Base-by-base conservation (phyloP, 2,113 vertebrate species). In the Cheirogaleus medius region DNA sequence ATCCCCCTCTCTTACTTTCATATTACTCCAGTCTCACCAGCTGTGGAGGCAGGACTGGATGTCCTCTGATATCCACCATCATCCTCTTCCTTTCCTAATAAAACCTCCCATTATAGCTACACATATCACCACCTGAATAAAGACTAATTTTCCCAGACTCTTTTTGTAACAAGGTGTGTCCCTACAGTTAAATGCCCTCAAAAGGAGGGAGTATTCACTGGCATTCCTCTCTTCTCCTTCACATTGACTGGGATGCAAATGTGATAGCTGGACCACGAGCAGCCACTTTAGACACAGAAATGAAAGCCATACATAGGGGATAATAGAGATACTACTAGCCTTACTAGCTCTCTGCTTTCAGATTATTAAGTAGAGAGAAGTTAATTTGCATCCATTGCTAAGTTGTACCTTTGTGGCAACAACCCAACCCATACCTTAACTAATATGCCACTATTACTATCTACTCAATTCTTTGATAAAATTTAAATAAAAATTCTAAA, bases 401-500 rank as follows among this genome's bases (percentile, higher is more conserved):
- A 84, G 5, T 13, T 69, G 68, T 83, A 29, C 20, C 77, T 86
- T 44, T 78, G 17, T 17, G 7, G 58, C 9, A 77, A 39, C 8
- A 78, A 37, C 15, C 49, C 12, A 69, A 73, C 7, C 20, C 21
- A 49, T 74, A 25, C 25, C 15, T 34, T 76, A 77, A 42, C 20
- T 63, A 34, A 63, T 83, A 68, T 9, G 44, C 20, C 42, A 80
- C 18, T 13, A 44, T 58, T 9, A 34, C 4, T 15, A 60, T 27
- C 60, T 25, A 21, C 39, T 89, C 10, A 37, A 56, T 8, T 95
- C 25, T 89, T 64, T 56, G 12, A 86, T 66, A 94, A 76, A 93
- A 91, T 76, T 96, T 39, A 86, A 37, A 63, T 63, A 63, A 29
- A 60, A 63, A 83, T 92, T 73, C 42, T 71, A 90, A 86, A 80